These are phyloP conservation scores for Capromys pilorides DNA, from an alignment of 2,797 vertebrate species.

Conservation along the genomic window DNA sequence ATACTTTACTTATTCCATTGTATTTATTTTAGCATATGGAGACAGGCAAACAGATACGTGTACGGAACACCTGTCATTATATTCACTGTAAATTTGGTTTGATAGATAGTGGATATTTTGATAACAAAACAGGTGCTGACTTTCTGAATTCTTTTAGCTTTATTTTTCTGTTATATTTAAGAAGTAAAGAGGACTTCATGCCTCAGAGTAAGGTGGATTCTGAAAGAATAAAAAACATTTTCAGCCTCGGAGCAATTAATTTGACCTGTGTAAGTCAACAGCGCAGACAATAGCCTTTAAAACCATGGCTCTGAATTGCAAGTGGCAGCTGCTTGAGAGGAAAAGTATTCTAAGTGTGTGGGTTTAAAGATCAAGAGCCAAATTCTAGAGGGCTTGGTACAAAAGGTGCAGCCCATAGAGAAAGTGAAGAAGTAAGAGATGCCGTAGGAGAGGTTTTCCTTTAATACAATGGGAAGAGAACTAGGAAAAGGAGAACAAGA, in stretches of 20 bases:
- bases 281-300: slow-evolving; percentile 59
- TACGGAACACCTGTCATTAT: not conserved
- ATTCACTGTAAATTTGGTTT: not conserved
- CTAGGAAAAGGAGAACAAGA: not conserved
- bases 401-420: not conserved
- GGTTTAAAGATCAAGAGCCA: slow-evolving; percentile 58
- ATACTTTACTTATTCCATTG: slow-evolving; percentile 3
- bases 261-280: slow-evolving; percentile 72
- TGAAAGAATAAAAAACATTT: slow-evolving; percentile 64
- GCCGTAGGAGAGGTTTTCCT: not conserved
- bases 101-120: not conserved
- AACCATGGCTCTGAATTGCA: slow-evolving; percentile 51
- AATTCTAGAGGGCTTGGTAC: slow-evolving; percentile 18
- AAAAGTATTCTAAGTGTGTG: slow-evolving; percentile 17
- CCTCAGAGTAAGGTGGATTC: slow-evolving; percentile 54
- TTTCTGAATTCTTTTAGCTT: slow-evolving; percentile 39
- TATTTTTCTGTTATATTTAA: slow-evolving; percentile 56
- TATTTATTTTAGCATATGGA: slow-evolving; percentile 44
- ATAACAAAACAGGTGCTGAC: slow-evolving; percentile 10
- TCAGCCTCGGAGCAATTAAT: slow-evolving; percentile 72
- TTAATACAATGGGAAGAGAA: not conserved
- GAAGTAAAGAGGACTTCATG: slow-evolving; percentile 50
- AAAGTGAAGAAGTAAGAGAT: not conserved
- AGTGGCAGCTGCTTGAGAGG: not conserved
- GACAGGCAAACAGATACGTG: not conserved